Evolutionary conservation across 2,888 invertebrate genomes (phyloP).

Genomic region (Volucella inflata): DNA sequence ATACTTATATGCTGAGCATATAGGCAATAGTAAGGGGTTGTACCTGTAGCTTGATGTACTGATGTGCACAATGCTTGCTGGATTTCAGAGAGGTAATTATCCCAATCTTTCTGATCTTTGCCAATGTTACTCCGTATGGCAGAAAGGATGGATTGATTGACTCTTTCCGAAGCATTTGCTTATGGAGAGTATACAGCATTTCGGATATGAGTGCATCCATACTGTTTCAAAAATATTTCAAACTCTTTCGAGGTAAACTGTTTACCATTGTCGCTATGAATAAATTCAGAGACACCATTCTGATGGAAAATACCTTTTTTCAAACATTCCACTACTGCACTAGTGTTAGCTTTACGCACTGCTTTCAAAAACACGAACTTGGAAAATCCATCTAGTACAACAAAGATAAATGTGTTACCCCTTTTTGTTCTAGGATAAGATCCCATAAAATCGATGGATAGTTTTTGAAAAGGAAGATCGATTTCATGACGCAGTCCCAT

Average conservation of each 20-base stretch:
- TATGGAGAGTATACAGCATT: background rate
- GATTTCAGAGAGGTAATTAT: background rate
- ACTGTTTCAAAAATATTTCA: background rate
- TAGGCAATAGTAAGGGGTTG: background rate
- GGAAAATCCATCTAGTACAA: no score
- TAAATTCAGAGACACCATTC: background rate
- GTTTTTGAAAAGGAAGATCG: background rate
- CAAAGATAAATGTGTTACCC: no score
- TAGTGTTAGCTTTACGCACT: background rate
- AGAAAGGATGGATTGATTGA: background rate
- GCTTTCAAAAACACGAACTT: background rate
- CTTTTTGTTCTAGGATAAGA: background rate
- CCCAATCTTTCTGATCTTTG: background rate
- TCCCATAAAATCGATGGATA: background rate
- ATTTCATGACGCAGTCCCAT: background rate
- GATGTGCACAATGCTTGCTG: background rate
- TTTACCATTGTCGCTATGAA: no score
- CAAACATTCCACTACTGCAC: background rate
- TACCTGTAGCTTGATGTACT: background rate
- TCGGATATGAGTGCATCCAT: background rate
- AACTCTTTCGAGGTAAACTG: background rate
- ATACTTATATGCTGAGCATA: constrained; percentile 1
- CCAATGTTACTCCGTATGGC: background rate
- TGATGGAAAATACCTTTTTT: background rate
- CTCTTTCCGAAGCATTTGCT: no score